Evolutionary conservation across 2,888 invertebrate genomes (phyloP), one percentile per base, ranked within the genome.

Genomic region (Quadroppia sp.): DNA sequence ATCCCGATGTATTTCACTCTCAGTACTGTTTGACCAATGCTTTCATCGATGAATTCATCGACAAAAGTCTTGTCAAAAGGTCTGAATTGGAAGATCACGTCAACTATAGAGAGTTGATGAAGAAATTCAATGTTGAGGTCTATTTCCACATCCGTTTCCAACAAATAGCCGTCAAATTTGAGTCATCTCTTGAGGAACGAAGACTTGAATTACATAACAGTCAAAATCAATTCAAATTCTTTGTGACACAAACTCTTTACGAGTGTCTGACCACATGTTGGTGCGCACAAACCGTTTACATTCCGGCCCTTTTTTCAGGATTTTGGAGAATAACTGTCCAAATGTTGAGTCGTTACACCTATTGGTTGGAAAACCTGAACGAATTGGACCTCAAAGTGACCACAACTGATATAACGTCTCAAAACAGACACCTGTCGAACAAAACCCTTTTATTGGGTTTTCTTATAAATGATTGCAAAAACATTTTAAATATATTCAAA

Each of bases 121-220:
- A 88, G 77, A 88, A 91, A 79, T 97, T 95, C 91, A 96, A 95
- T 83, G 85, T 96, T 71, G 91, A 94, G 15, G 94, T 97, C n/a
- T 97, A 97, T 83, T 96, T 93, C 82, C 95, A 96, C 84, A 91
- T 94, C 78, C 87, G 94, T 78, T 95, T 94, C 84, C 95, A 95
- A 85, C 92, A 94, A 84, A 91, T 96, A 81, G 93, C 92, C 72
- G 90, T 90, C 78, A 84, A 82, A 53, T 83, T 87, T 77, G 87
- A 87, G 81, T 82, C 81, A 64, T 81, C 84, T n/a, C 80, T 86
- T 9, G 36, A 59, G 42, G 50, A 72, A 48, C 11, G n/a, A 11
- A 17, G 25, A 11, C 70, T 45, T 74, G 30, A 69, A 4, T 28
- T 48, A 2, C 17, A 28, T 30, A 6, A 1, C 9, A 32, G 20